Percentiles rank a stretch among this genome's conserved stretches.
These are phyloP conservation scores for Equus quagga DNA, from an alignment of 2,113 vertebrate genomes.

Conservation along the genomic window DNA sequence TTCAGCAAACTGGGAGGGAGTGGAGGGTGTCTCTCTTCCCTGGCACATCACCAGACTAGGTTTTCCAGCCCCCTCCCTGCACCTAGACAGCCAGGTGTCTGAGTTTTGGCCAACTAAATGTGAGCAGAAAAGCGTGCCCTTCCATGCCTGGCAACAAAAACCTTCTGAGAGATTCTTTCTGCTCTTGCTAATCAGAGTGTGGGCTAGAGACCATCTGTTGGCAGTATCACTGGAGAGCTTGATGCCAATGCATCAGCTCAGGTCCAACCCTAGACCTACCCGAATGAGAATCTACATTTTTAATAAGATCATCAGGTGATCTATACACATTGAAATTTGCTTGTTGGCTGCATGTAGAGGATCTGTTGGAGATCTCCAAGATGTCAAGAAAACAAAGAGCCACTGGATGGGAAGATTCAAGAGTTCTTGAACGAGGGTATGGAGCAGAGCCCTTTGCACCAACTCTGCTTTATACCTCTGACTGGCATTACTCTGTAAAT, in stretches of 20 bases:
- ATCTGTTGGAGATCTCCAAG: not conserved
- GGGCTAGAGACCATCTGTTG: not conserved
- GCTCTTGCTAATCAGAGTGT: not conserved
- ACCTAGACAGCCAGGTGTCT: not conserved
- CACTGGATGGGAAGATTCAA: not conserved
- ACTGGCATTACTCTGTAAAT: not conserved
- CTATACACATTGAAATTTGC: not conserved
- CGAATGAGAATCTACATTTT: not conserved
- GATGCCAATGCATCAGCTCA: not conserved
- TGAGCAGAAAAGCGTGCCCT: not conserved
- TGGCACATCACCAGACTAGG: not conserved
- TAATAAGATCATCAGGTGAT: not conserved
- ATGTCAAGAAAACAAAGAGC: not conserved
- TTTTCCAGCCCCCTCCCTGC: not conserved
- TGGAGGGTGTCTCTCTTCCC: not conserved
- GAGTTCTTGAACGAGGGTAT: not conserved
- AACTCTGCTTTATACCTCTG: not conserved
- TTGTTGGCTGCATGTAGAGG: not conserved
- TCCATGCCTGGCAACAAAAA: not conserved
- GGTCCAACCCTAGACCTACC: not conserved
- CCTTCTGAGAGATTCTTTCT: conserved; percentile 10
- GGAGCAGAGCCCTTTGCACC: not conserved
- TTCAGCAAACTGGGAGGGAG: not conserved
- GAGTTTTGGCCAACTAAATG: not conserved
- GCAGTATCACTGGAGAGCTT: not conserved